Percentiles rank a stretch among this genome's conserved stretches.
These are phyloP conservation scores for Ciconia maguari DNA, from an alignment of 2,113 vertebrate genomes.

Conservation along the genomic window DNA sequence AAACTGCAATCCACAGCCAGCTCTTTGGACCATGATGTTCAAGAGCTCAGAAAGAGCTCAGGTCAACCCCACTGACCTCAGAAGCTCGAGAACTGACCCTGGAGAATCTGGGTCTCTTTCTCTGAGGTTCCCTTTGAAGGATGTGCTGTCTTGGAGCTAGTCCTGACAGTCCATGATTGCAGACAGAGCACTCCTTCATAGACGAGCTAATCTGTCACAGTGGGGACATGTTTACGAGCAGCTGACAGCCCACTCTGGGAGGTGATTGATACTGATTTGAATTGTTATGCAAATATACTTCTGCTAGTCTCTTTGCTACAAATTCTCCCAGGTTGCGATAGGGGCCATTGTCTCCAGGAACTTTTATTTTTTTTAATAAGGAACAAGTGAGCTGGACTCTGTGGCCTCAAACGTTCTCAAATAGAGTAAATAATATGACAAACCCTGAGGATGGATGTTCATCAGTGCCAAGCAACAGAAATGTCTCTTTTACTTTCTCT, in stretches of 20 bases:
- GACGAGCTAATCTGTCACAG: background rate
- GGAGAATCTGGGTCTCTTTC: background rate
- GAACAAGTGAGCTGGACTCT: background rate
- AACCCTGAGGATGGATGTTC: background rate
- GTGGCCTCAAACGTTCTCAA: background rate
- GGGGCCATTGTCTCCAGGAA: background rate
- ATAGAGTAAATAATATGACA: background rate
- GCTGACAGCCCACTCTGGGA: background rate
- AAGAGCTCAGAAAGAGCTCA: background rate
- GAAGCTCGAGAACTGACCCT: background rate
- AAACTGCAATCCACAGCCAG: background rate
- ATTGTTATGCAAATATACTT: slow-evolving; percentile 49
- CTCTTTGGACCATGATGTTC: background rate
- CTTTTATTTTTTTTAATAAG: background rate
- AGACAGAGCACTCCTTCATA: background rate
- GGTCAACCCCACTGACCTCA: background rate
- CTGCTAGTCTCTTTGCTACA: background rate
- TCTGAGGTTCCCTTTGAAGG: background rate
- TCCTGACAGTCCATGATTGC: background rate
- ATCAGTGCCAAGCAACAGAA: background rate
- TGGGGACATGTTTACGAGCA: background rate
- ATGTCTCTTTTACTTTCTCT: background rate
- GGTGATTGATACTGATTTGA: slow-evolving; percentile 37
- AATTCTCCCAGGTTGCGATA: background rate
- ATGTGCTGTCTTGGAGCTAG: background rate